phyloP scores from a whole-genome alignment of 2,797 vertebrate genomes.

The Pseudomugil tenellus region DNA sequence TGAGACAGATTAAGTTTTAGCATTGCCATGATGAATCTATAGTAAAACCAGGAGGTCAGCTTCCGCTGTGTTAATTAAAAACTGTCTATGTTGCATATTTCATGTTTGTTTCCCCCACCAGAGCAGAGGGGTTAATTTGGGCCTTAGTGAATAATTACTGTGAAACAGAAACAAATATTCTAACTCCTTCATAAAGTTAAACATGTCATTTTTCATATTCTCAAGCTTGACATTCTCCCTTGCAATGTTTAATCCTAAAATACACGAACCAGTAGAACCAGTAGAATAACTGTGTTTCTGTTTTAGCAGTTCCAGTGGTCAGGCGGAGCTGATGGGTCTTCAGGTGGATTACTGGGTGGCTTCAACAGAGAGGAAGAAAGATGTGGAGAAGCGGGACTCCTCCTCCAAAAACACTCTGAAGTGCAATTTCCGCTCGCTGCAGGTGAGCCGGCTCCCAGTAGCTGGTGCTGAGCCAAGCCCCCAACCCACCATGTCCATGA shows the following conservation, averaged over 20 bases:
- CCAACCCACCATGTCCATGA: conserved; percentile 96
- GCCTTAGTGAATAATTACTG: too few relatives aligned
- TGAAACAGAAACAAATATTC: too few relatives aligned
- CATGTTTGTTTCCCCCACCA: too few relatives aligned
- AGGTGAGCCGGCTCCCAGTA: conserved; percentile 95
- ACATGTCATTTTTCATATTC: background rate
- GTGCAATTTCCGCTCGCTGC: conserved; percentile 99
- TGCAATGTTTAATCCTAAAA: background rate
- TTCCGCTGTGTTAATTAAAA: too few relatives aligned
- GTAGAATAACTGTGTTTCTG: background rate
- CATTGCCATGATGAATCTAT: too few relatives aligned
- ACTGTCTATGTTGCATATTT: too few relatives aligned
- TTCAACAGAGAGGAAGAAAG: conserved; percentile 90
- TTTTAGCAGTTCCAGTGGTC: conserved; percentile 76
- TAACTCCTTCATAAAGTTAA: too few relatives aligned
- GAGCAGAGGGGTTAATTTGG: too few relatives aligned
- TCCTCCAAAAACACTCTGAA: conserved; percentile 95
- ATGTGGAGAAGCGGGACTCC: conserved; percentile 91
- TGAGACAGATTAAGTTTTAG: too few relatives aligned
- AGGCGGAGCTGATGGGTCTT: conserved; percentile 93
- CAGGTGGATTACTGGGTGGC: conserved; percentile 98
- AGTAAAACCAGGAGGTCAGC: too few relatives aligned
- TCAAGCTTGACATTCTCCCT: background rate
- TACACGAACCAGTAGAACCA: too few relatives aligned
- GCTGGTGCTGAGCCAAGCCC: conserved; percentile 83